Conservation (phyloP, 2,888 invertebrate species). For the Encarsia formosa region DNA sequence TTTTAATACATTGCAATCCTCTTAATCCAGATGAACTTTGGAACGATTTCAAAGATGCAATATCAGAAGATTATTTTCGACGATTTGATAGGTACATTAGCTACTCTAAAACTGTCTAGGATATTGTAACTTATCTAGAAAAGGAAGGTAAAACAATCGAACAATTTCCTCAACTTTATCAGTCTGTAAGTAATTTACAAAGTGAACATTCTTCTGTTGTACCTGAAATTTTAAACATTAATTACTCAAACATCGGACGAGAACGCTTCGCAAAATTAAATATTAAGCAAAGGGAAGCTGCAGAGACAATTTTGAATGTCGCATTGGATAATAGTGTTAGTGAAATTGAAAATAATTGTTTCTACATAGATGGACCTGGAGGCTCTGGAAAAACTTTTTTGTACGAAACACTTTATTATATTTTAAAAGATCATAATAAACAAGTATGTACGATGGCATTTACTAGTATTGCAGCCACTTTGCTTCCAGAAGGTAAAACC, state of each 20-base stretch:
- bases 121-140: not conserved
- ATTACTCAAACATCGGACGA: not conserved
- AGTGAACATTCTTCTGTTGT: not conserved
- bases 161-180: not conserved
- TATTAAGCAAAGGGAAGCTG: constrained; percentile 13
- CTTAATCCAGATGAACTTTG: constrained; percentile 25
- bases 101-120: not conserved
- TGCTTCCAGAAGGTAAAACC: constrained; percentile 7
- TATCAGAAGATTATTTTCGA: constrained; percentile 26
- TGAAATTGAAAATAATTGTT: not conserved
- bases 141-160: constrained; percentile 1
- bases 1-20: constrained; percentile 31
- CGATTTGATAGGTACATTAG: not conserved
- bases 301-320: constrained; percentile 8
- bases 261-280: constrained; percentile 7
- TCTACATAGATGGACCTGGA: constrained; percentile 45
- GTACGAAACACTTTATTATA: constrained; percentile 33
- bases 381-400: constrained; percentile 50
- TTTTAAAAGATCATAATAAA: not conserved
- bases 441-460: constrained; percentile 20
- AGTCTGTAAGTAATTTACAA: not conserved
- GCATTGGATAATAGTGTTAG: not conserved
- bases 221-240: not conserved
- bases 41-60: constrained; percentile 22
- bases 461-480: constrained; percentile 22